Percentiles rank a stretch among this genome's conserved stretches.
Conservation (phyloP, 2,888 invertebrate species). For the Heliconius charithonia region DNA sequence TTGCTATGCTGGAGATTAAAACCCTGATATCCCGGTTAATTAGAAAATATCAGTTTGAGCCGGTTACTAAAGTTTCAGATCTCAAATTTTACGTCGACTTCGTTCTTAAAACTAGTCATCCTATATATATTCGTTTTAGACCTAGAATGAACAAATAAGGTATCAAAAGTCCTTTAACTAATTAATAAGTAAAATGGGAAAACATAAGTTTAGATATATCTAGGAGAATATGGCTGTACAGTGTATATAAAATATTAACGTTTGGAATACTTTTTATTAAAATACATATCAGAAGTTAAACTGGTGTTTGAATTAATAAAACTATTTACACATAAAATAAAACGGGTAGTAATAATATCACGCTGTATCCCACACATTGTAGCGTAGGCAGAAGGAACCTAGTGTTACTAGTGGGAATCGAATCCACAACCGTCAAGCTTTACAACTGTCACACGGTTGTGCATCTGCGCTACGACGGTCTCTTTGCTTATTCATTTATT, state of each 20-base stretch:
- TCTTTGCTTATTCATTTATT: not conserved
- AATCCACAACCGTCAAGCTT: no score
- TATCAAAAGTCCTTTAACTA: not conserved
- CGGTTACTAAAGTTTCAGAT: constrained; percentile 68
- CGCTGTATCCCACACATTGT: not conserved
- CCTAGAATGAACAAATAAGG: constrained; percentile 20
- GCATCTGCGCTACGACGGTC: no score
- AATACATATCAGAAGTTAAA: no score
- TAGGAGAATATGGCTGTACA: no score
- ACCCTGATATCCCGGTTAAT: constrained; percentile 72
- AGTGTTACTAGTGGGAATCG: not conserved
- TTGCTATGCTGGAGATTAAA: constrained; percentile 82
- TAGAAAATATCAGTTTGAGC: constrained; percentile 69
- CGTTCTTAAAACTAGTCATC: constrained; percentile 59
- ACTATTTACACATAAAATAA: no score
- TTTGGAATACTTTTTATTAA: not conserved
- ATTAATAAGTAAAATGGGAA: no score
- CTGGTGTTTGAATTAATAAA: no score
- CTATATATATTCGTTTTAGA: constrained; percentile 58
- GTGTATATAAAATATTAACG: no score
- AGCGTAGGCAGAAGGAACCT: not conserved
- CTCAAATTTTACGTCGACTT: constrained; percentile 59
- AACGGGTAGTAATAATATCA: not conserved
- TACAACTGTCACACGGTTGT: no score
- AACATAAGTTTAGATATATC: no score